Base-by-base conservation (phyloP, 1,140 invertebrate species). In the Tetramorium parvispinum region DNA sequence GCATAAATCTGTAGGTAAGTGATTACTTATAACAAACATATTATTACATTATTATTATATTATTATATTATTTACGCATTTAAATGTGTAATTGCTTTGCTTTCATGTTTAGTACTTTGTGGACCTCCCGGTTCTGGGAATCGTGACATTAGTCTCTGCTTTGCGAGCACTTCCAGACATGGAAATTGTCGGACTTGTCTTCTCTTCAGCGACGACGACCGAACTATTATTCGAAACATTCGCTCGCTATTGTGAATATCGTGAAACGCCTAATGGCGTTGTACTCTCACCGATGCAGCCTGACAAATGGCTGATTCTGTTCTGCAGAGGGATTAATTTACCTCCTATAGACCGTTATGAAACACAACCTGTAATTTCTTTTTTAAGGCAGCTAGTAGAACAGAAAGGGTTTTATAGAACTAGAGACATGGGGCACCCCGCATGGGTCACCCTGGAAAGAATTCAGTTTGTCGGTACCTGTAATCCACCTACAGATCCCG, bases 401-500 rank as follows among this genome's bases (percentile, higher is more conserved):
- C 99, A 99, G 92, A 97, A 97, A 94, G 98, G 98, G 73, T 98
- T 98, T 95, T 99, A 98, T 93, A 96, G 99, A 71, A 97, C 98
- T 5, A 97, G 97, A 32, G 99, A n/a, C n/a, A n/a, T n/a, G n/a
- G n/a, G n/a, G n/a, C n/a, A 99, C 95, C 99, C 99, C 95, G 97
- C 98, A 0, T 99, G 99, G 98, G 99, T 99, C 0, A 97, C 97
- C 66, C 95, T 99, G 90, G 99, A 99, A 94, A 96, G 99, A 70
- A 99, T 99, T 89, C 99, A 99, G 94, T 99, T 99, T 95, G 99
- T 99, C 43, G 99, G 99, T 24, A 99, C 99, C 76, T 99, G 99
- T 96, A 99, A 99, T 96, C 99, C 99, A 53, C 99, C 99, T 0
- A 99, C 99, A 32, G 99, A 99, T 97, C 99, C 99, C 0, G 99